phyloP scores from a whole-genome alignment of 2,113 vertebrate genomes.

The Podarcis muralis region DNA sequence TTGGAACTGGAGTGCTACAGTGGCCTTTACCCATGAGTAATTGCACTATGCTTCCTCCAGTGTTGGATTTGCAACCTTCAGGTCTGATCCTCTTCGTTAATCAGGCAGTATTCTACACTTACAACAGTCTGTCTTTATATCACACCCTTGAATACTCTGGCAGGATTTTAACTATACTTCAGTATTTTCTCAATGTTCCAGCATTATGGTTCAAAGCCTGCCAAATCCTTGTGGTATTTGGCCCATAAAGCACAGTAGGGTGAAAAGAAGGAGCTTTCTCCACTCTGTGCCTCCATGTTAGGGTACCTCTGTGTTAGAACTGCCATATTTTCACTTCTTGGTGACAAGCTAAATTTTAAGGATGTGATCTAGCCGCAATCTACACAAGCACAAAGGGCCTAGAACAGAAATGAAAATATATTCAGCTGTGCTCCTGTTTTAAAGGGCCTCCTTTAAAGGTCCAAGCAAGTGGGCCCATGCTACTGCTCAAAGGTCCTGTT shows the following conservation, averaged over 20 bases:
- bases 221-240: background rate
- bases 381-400: background rate
- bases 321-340: background rate
- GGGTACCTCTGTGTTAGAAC: rapidly evolving
- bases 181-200: background rate
- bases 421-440: no score
- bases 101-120: background rate
- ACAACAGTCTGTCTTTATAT: background rate
- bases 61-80: background rate
- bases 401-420: background rate
- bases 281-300: no score
- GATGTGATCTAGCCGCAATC: rapidly evolving
- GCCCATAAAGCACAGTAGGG: background rate
- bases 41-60: background rate
- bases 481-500: no score
- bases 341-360: rapidly evolving
- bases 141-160: background rate
- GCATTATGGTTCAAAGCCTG: background rate
- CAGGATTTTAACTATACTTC: background rate
- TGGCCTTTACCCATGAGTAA: background rate
- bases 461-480: no score
- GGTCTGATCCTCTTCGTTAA: background rate
- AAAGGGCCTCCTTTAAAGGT: no score
- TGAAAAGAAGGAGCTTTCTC: background rate
- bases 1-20: slow-evolving; percentile 9